phyloP scores from a whole-genome alignment of 2,888 invertebrate genomes.

The Fissipunctia ypsillon region DNA sequence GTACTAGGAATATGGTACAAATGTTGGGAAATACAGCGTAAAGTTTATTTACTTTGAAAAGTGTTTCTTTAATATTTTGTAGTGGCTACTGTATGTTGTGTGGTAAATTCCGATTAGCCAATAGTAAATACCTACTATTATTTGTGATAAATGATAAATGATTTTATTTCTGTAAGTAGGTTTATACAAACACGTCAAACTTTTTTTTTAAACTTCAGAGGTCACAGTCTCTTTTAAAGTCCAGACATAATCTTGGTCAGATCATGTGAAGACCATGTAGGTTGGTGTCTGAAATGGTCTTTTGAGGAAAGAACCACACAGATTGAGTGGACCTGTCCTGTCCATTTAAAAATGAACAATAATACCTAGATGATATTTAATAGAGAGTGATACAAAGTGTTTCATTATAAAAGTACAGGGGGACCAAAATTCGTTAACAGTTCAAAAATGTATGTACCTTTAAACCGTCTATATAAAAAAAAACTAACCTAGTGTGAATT shows the following conservation, averaged over 20 bases:
- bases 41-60: constrained; percentile 21
- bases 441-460: neutral
- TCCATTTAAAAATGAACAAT: neutral
- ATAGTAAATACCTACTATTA: neutral
- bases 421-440: neutral
- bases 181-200: too few relatives aligned
- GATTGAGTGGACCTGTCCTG: too few relatives aligned
- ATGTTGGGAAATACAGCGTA: neutral
- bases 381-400: neutral
- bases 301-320: too few relatives aligned
- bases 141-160: too few relatives aligned
- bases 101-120: neutral
- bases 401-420: neutral
- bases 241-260: too few relatives aligned
- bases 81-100: neutral
- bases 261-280: too few relatives aligned
- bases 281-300: too few relatives aligned
- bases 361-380: neutral
- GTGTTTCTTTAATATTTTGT: neutral
- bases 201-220: too few relatives aligned
- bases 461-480: neutral
- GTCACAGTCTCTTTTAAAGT: too few relatives aligned
- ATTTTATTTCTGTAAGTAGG: too few relatives aligned
- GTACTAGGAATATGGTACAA: neutral
- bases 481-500: neutral